Conservation (phyloP, 1,140 invertebrate genomes). For the Cydia amplana region DNA sequence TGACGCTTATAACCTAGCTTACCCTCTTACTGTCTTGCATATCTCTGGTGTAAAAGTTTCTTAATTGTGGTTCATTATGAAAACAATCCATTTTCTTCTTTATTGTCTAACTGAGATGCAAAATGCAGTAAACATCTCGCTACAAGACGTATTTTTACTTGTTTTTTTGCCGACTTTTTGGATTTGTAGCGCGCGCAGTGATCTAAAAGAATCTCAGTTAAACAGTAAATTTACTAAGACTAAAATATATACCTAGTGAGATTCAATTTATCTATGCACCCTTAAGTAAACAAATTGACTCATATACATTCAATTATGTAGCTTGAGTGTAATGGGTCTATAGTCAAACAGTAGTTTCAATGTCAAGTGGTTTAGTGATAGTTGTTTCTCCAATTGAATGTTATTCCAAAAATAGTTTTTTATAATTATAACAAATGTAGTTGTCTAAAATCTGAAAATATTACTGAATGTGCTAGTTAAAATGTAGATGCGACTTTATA, state of each 20-base stretch:
- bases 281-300: too few relatives aligned
- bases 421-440: background rate
- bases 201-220: background rate
- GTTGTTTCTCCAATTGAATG: too few relatives aligned
- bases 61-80: background rate
- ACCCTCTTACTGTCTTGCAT: background rate
- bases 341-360: too few relatives aligned
- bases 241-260: too few relatives aligned
- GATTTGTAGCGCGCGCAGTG: background rate
- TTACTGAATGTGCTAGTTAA: constrained; percentile 71
- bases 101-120: background rate
- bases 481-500: constrained; percentile 51
- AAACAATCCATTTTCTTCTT: background rate
- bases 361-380: too few relatives aligned
- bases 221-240: background rate
- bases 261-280: too few relatives aligned
- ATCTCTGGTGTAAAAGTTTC: background rate
- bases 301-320: too few relatives aligned
- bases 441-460: constrained; percentile 64
- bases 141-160: background rate
- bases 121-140: background rate
- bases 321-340: too few relatives aligned
- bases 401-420: too few relatives aligned
- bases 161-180: background rate
- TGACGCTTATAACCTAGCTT: too few relatives aligned